Percentiles rank a stretch among this genome's conserved stretches.
phyloP scores from a whole-genome alignment of 1,140 invertebrate genomes.

The Heliconius nattereri region DNA sequence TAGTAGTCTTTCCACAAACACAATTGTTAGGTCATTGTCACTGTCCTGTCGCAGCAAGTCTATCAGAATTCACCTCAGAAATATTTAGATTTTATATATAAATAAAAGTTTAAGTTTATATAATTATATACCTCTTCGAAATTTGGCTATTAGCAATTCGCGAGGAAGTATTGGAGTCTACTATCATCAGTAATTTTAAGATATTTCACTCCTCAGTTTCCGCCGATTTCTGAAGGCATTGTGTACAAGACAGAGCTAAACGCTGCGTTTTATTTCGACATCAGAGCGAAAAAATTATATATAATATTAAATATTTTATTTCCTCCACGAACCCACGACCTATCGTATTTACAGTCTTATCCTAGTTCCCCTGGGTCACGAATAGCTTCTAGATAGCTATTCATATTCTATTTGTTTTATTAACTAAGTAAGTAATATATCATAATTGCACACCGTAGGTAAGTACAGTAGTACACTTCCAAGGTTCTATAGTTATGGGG shows the following conservation, averaged over 20 bases:
- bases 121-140: no score
- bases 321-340: no score
- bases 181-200: not conserved
- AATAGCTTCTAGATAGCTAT: no score
- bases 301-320: no score
- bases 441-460: not conserved
- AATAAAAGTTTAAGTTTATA: not conserved
- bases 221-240: no score
- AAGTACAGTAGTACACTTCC: not conserved
- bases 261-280: no score
- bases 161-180: not conserved
- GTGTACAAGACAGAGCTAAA: no score
- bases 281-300: no score
- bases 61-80: slow-evolving; percentile 14
- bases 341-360: no score
- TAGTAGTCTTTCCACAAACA: slow-evolving; percentile 7
- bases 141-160: no score
- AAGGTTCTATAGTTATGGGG: slow-evolving; percentile 15
- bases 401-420: not conserved
- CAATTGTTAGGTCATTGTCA: slow-evolving; percentile 14
- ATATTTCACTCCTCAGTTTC: no score
- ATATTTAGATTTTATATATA: not conserved
- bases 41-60: not conserved
- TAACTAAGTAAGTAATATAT: not conserved
- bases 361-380: no score